phyloP scores from a whole-genome alignment of 2,113 vertebrate species.

The Tupaia chinensis region DNA sequence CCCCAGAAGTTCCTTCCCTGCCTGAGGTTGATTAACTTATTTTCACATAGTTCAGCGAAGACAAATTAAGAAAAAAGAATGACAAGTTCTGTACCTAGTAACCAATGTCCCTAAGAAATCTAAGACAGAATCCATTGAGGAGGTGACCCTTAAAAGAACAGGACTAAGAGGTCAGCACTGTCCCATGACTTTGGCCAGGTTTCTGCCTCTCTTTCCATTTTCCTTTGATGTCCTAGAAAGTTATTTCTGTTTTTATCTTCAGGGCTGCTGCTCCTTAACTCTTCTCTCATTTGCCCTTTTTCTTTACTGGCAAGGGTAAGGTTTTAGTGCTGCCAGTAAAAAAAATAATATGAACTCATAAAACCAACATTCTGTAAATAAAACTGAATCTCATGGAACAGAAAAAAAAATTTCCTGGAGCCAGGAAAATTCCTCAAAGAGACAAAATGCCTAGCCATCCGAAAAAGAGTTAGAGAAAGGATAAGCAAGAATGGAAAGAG shows the following conservation, averaged over 20 bases:
- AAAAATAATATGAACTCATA: constrained; percentile 67
- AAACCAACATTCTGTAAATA: constrained; percentile 79
- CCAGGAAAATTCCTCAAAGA: constrained; percentile 75
- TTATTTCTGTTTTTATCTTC: constrained; percentile 61
- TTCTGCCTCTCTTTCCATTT: not conserved
- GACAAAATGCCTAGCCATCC: constrained; percentile 8
- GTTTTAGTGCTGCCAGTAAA: constrained; percentile 35
- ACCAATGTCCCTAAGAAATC: not conserved
- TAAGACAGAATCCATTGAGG: not conserved
- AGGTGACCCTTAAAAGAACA: not conserved
- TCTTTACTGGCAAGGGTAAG: constrained; percentile 70
- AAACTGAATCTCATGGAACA: constrained; percentile 57
- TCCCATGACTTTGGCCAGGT: not conserved
- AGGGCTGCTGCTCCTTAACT: constrained; percentile 2
- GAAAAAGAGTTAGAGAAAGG: not conserved
- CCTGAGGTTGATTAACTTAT: not conserved
- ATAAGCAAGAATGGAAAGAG: constrained; percentile 11
- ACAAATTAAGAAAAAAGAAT: constrained; percentile 10
- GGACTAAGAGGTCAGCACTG: not conserved
- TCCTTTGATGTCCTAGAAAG: constrained; percentile 35
- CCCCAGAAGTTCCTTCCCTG: not conserved
- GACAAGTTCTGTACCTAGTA: not conserved
- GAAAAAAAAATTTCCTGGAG: not conserved
- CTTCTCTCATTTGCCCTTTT: constrained; percentile 34
- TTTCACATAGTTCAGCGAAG: constrained; percentile 24